Conservation (phyloP, 2,113 vertebrate species). For the Numida meleagris region DNA sequence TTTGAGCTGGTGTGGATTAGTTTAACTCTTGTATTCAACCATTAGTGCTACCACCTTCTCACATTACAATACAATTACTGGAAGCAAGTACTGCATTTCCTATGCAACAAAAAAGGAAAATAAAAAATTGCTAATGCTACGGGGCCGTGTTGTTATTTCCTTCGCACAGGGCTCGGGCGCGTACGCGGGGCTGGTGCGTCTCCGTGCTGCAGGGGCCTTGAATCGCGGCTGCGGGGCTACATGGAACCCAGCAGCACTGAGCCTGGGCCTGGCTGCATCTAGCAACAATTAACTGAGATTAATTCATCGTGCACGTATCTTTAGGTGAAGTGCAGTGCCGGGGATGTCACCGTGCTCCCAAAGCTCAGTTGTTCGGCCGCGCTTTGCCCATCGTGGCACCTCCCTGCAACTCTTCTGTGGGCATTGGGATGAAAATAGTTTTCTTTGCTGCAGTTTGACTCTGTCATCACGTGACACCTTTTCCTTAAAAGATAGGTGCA, state of each 20-base stretch:
- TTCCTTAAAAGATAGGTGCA: fast-evolving
- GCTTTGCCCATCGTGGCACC: not conserved
- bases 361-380: fast-evolving
- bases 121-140: slow-evolving; percentile 98
- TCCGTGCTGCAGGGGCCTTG: not conserved
- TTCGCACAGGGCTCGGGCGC: not conserved
- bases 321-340: not conserved
- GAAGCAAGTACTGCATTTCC: slow-evolving; percentile 99
- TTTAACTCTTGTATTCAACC: slow-evolving; percentile 90
- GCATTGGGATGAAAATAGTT: fast-evolving
- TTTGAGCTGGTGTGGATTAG: slow-evolving; percentile 89
- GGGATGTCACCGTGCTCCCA: fast-evolving
- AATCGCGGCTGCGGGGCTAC: fast-evolving
- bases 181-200: not conserved
- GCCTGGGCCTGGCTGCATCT: too few species aligned
- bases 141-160: slow-evolving; percentile 59
- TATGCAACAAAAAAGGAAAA: slow-evolving; percentile 98
- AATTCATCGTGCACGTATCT: not conserved
- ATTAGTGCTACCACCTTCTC: slow-evolving; percentile 93
- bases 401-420: not conserved
- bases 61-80: slow-evolving; percentile 96
- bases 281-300: not conserved
- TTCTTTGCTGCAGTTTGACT: not conserved
- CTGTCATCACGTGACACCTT: not conserved
- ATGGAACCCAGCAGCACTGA: not conserved